These are phyloP conservation scores for Tiliacea aurago DNA, from an alignment of 2,888 invertebrate species.

Conservation along the genomic window DNA sequence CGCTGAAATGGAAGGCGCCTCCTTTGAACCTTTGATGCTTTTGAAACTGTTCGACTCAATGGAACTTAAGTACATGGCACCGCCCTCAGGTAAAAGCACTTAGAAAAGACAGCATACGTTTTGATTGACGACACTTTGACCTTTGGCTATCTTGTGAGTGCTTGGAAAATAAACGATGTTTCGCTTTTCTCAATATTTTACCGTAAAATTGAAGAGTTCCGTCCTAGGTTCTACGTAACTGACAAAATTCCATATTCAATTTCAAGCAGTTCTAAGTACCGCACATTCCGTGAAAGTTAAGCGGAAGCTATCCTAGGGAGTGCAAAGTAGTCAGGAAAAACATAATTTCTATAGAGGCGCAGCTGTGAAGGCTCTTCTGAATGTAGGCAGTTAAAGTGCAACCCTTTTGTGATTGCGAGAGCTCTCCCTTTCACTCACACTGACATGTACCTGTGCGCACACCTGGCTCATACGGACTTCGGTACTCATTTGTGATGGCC, in stretches of 20 bases:
- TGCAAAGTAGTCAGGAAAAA: slow-evolving; percentile 58
- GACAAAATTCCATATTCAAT: slow-evolving; percentile 8
- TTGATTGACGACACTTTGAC: slow-evolving; percentile 47
- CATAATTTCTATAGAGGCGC: slow-evolving; percentile 64
- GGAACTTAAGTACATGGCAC: slow-evolving; percentile 49
- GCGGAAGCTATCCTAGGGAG: slow-evolving; percentile 53
- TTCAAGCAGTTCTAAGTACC: slow-evolving; percentile 4
- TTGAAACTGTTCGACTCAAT: slow-evolving; percentile 64
- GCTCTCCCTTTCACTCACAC: slow-evolving; percentile 62
- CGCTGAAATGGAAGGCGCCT: slow-evolving; percentile 77
- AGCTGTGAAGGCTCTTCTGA: slow-evolving; percentile 67
- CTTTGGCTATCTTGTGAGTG: slow-evolving; percentile 36
- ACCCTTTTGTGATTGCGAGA: slow-evolving; percentile 69
- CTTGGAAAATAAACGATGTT: slow-evolving; percentile 19
- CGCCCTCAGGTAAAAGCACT: slow-evolving; percentile 50
- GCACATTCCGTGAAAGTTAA: slow-evolving; percentile 58
- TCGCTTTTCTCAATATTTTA: slow-evolving; percentile 7
- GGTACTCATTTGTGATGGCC: slow-evolving; percentile 34
- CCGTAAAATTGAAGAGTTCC: neutral
- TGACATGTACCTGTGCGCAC: slow-evolving; percentile 52
- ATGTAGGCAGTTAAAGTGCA: slow-evolving; percentile 75
- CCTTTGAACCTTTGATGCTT: slow-evolving; percentile 84
- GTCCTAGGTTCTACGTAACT: neutral
- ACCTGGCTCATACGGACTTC: slow-evolving; percentile 46
- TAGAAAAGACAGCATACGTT: slow-evolving; percentile 38